phyloP scores from a whole-genome alignment of 2,113 vertebrate species.

The Anseranas semipalmata region DNA sequence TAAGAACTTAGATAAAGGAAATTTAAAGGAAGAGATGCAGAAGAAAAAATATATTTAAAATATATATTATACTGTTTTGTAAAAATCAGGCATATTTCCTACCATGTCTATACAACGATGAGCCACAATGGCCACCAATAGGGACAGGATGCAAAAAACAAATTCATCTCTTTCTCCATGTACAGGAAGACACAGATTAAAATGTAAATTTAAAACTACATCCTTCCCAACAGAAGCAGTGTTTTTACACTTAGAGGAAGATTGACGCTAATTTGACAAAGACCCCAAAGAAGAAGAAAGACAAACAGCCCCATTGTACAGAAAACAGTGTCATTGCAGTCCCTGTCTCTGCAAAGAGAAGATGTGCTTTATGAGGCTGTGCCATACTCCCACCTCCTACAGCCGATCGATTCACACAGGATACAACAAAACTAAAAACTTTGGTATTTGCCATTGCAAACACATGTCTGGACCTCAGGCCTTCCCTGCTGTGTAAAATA shows the following conservation, averaged over 20 bases:
- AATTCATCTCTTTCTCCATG: neutral
- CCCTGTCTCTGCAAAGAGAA: neutral
- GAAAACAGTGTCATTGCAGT: neutral
- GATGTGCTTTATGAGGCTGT: neutral
- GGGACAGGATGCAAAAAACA: neutral
- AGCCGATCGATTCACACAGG: neutral
- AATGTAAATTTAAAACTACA: neutral
- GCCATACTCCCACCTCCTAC: neutral
- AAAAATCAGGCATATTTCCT: neutral
- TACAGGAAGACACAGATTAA: neutral
- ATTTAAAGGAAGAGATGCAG: neutral
- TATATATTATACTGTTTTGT: neutral
- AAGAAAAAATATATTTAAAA: neutral
- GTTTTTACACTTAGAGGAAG: neutral
- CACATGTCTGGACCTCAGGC: neutral
- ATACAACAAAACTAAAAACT: neutral
- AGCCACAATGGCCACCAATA: neutral
- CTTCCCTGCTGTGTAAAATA: neutral
- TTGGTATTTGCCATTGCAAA: neutral
- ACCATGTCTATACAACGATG: rapidly evolving
- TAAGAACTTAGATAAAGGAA: neutral
- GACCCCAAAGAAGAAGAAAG: neutral
- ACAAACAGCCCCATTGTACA: neutral
- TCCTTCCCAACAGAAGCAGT: neutral
- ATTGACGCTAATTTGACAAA: neutral